A percentile compares a stretch with the other conserved stretches of the same genome.
These are phyloP conservation scores for Hemicentrotus pulcherrimus DNA, from an alignment of 35 echinoderm and acorn worm genomes.

Conservation along the genomic window DNA sequence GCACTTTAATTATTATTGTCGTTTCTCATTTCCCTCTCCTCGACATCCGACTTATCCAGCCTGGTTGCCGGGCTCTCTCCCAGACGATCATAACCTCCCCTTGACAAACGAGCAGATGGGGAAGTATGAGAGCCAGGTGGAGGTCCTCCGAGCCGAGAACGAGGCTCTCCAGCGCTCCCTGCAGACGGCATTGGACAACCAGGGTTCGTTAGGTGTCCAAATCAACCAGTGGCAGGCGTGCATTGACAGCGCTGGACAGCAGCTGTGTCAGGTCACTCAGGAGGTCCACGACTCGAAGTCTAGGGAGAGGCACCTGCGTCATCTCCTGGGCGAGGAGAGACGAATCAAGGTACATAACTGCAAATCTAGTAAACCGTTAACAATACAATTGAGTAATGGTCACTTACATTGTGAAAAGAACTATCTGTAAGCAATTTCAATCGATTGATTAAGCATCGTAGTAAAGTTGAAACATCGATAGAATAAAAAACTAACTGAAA, in stretches of 20 bases:
- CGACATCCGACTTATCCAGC: background rate
- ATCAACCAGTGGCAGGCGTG: slow-evolving; percentile 43
- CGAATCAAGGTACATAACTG: background rate
- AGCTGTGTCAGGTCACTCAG: background rate
- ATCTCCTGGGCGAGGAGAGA: slow-evolving; percentile 21
- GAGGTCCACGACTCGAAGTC: slow-evolving; percentile 24
- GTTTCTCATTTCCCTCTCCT: too few relatives aligned
- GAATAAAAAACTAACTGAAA: too few relatives aligned
- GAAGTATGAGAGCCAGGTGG: slow-evolving; percentile 36
- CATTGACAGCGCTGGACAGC: slow-evolving; percentile 34
- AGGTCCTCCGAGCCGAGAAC: slow-evolving; percentile 16
- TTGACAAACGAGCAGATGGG: slow-evolving; percentile 41
- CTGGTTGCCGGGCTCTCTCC: background rate
- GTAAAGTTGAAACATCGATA: too few relatives aligned
- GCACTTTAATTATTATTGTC: too few relatives aligned
- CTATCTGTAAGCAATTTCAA: too few relatives aligned
- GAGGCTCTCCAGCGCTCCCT: slow-evolving; percentile 19
- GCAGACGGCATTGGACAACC: slow-evolving; percentile 6
- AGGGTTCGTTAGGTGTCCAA: slow-evolving; percentile 4
- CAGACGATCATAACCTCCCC: background rate
- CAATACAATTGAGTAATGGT: too few relatives aligned
- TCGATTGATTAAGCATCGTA: too few relatives aligned
- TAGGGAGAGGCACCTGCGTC: slow-evolving; percentile 14
- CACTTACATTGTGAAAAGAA: too few relatives aligned
- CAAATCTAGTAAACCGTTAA: background rate